Evolutionary conservation across 2,797 vertebrate species (phyloP).

Genomic region (Monodelphis domestica): DNA sequence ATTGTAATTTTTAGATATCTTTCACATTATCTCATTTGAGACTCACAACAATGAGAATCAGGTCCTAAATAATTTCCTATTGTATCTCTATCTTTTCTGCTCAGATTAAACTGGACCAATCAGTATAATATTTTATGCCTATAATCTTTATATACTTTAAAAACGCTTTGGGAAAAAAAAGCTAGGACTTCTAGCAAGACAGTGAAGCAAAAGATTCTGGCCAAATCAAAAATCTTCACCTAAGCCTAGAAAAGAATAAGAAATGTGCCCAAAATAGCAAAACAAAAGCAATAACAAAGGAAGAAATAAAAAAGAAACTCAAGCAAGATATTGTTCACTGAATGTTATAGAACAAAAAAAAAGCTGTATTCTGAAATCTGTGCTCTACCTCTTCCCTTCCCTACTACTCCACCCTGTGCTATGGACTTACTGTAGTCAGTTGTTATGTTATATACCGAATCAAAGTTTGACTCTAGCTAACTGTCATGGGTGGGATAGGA

Average conservation of each 20-base stretch:
- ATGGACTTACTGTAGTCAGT: neutral
- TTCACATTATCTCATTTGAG: no score
- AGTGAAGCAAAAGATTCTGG: neutral
- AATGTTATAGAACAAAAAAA: neutral
- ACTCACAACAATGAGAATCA: no score
- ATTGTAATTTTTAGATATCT: no score
- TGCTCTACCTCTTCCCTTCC: neutral
- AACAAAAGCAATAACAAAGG: neutral
- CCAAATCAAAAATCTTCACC: neutral
- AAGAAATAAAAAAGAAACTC: neutral
- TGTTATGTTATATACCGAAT: neutral
- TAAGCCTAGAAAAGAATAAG: neutral
- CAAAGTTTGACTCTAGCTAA: neutral
- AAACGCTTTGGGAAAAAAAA: no score
- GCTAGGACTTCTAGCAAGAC: neutral
- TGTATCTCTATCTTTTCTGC: no score
- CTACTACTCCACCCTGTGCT: neutral
- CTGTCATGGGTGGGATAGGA: neutral
- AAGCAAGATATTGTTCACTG: neutral
- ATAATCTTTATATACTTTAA: no score
- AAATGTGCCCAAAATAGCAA: neutral
- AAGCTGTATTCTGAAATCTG: neutral
- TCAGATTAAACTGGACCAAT: no score
- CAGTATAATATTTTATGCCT: no score
- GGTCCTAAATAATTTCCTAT: no score